These are phyloP conservation scores for Phylloscopus whistleri DNA, from an alignment of 2,113 vertebrate genomes.

Conservation along the genomic window DNA sequence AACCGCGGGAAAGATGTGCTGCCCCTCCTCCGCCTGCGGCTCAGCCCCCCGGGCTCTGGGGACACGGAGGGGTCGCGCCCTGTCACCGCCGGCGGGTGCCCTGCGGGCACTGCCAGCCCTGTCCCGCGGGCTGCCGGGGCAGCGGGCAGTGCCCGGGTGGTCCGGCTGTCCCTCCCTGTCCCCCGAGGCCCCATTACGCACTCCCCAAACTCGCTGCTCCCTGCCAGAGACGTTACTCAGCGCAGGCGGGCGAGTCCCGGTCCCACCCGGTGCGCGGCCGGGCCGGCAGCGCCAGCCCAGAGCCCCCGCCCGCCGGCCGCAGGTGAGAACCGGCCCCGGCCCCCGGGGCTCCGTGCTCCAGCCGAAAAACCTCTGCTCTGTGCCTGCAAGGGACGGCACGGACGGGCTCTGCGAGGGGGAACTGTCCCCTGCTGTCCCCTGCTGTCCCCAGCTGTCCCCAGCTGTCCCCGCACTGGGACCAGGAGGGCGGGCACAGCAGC, in stretches of 20 bases:
- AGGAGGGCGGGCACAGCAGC: background rate
- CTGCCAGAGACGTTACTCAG: constrained; percentile 24
- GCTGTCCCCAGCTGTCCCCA: no score
- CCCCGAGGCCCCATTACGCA: background rate
- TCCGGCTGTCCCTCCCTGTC: background rate
- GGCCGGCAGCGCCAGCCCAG: background rate
- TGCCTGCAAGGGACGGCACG: no score
- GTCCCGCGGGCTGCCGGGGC: background rate
- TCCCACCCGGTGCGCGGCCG: background rate
- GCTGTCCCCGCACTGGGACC: background rate
- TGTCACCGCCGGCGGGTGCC: no score
- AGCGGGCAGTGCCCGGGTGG: background rate
- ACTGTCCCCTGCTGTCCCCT: no score
- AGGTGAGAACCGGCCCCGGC: background rate
- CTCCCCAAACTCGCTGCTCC: background rate
- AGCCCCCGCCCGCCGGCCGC: background rate
- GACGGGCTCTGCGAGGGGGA: background rate
- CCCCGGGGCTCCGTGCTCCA: accelerated
- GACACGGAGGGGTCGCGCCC: background rate
- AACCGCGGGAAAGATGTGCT: background rate
- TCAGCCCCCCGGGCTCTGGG: no score
- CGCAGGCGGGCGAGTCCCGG: background rate
- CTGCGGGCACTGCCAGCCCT: background rate
- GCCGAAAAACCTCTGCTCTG: background rate
- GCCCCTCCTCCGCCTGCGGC: background rate